A percentile compares a stretch with the other conserved stretches of the same genome.
These are phyloP conservation scores for Plodia interpunctella DNA, from an alignment of 1,140 invertebrate species.

Conservation along the genomic window DNA sequence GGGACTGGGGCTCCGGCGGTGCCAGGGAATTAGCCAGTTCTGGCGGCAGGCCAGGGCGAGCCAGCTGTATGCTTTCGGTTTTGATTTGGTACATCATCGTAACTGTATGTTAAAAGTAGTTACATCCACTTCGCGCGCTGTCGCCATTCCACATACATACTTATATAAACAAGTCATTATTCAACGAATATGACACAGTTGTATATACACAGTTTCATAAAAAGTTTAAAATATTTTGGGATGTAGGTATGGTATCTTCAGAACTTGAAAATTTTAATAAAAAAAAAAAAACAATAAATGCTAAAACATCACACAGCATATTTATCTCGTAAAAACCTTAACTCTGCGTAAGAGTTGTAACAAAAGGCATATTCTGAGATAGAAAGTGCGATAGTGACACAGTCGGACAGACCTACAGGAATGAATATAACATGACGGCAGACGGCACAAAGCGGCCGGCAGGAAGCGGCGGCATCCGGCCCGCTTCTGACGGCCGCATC, in stretches of 20 bases:
- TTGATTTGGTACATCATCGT: too few species aligned
- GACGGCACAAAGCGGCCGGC: neutral
- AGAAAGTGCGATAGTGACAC: neutral
- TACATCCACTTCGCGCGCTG: too few species aligned
- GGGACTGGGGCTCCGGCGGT: neutral
- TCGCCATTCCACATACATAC: too few species aligned
- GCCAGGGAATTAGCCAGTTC: conserved; percentile 2
- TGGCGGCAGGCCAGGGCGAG: neutral
- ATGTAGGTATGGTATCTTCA: too few species aligned
- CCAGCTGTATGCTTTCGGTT: neutral
- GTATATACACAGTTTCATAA: too few species aligned
- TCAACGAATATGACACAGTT: too few species aligned
- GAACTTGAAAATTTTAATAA: too few species aligned
- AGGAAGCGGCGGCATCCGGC: neutral
- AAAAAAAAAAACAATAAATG: too few species aligned
- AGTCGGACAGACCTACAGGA: neutral
- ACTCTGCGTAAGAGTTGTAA: neutral
- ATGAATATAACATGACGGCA: neutral
- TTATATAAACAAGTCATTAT: too few species aligned
- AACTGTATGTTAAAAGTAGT: too few species aligned
- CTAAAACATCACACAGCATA: too few species aligned
- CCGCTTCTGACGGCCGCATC: neutral
- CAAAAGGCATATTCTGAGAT: neutral
- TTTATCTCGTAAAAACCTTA: neutral
- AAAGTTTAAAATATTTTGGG: too few species aligned